phyloP scores from a whole-genome alignment of 2,113 vertebrate genomes.

The Collichthys lucidus region DNA sequence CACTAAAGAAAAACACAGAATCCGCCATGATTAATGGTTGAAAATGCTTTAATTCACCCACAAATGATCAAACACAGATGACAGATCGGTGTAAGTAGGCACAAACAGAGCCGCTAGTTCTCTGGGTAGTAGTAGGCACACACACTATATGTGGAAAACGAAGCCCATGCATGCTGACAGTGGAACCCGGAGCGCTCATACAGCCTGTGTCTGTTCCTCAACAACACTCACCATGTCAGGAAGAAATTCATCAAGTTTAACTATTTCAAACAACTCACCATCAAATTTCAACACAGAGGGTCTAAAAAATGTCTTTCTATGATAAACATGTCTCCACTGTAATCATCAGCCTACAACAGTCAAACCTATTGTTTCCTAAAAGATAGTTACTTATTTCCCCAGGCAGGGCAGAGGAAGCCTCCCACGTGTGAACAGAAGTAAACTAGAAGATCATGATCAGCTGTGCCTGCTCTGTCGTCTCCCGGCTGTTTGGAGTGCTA shows the following conservation, averaged over 20 bases:
- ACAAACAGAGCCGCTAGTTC: conserved; percentile 30
- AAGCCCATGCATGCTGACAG: not conserved
- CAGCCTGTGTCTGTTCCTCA: not conserved
- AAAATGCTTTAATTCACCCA: conserved; percentile 67
- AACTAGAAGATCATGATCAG: not conserved
- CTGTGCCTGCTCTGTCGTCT: not conserved
- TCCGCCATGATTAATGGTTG: not conserved
- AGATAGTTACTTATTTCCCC: not conserved
- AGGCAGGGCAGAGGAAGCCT: not conserved
- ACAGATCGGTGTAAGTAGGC: conserved; percentile 30
- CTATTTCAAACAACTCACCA: not conserved
- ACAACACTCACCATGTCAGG: not conserved
- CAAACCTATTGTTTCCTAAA: conserved; percentile 5
- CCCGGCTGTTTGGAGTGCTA: not conserved
- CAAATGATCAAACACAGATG: conserved; percentile 38
- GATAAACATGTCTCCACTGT: conserved; percentile 16
- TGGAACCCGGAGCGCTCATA: not conserved
- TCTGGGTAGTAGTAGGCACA: conserved; percentile 44
- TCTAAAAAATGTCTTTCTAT: conserved; percentile 9
- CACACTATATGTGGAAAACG: not conserved
- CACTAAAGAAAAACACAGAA: too few relatives aligned
- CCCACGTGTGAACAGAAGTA: not conserved
- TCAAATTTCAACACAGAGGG: not conserved
- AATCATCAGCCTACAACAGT: not conserved
- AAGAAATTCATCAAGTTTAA: not conserved